phyloP scores from a whole-genome alignment of 2,797 vertebrate genomes.

The Propithecus deckenii region DNA sequence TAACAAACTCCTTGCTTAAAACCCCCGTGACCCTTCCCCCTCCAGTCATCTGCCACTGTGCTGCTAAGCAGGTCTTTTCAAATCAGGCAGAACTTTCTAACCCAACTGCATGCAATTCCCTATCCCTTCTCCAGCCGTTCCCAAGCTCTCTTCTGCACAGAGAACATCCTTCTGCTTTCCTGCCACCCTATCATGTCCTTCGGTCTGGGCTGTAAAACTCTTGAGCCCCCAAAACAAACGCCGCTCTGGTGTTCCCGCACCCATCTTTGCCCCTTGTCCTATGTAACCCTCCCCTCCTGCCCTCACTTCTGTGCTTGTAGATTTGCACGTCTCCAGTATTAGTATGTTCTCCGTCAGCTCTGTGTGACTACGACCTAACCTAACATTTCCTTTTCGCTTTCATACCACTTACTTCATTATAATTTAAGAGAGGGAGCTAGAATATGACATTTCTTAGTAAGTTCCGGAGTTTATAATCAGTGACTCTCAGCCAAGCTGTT shows the following conservation, averaged over 20 bases:
- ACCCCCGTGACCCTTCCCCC: not conserved
- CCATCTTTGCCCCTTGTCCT: not conserved
- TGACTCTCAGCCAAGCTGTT: too few species aligned
- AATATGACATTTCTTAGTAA: not conserved
- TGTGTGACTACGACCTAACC: not conserved
- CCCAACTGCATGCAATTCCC: too few species aligned
- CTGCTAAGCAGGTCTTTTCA: not conserved
- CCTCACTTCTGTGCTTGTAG: not conserved
- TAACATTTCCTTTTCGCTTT: not conserved
- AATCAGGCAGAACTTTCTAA: not conserved
- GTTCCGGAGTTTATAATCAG: not conserved
- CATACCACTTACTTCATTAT: not conserved
- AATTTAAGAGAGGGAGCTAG: not conserved
- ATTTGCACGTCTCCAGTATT: not conserved
- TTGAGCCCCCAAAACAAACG: not conserved
- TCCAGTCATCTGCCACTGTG: not conserved
- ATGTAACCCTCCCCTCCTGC: not conserved
- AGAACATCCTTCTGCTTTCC: not conserved
- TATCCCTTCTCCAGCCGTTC: not conserved
- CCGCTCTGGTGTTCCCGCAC: accelerated
- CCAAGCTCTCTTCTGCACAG: not conserved
- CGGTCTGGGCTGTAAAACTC: not conserved
- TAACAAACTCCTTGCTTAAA: not conserved
- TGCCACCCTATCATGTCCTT: accelerated
- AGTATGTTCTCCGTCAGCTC: not conserved